A percentile compares a stretch with the other conserved stretches of the same genome.
Conservation (phyloP, 1,140 invertebrate species). For the Nephila pilipes region DNA sequence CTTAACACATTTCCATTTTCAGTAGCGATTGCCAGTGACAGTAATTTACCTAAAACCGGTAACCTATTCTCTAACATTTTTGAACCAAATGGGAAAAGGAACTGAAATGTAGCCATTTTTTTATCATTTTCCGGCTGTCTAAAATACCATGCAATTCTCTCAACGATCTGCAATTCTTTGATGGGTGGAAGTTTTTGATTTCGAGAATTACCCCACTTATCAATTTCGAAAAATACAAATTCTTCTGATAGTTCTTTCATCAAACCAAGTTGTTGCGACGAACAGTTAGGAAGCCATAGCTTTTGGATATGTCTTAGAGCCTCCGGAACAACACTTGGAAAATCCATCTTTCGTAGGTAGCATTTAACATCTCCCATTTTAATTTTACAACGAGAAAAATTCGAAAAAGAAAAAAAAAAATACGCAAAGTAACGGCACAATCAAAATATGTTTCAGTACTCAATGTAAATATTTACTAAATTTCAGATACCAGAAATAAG, state of each 20-base stretch:
- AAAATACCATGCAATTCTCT: conserved; percentile 69
- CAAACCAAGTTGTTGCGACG: conserved; percentile 66
- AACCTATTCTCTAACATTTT: conserved; percentile 61
- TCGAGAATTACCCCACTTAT: conserved; percentile 69
- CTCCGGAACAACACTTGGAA: conserved; percentile 69
- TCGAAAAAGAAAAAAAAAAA: not conserved
- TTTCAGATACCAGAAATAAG: not conserved
- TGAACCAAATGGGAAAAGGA: conserved; percentile 70
- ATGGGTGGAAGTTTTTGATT: conserved; percentile 72
- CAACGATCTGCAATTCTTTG: conserved; percentile 69
- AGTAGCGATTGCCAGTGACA: conserved; percentile 70
- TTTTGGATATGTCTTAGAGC: conserved; percentile 71
- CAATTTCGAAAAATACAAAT: conserved; percentile 74
- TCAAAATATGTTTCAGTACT: no score
- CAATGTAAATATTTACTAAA: not conserved
- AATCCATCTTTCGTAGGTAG: conserved; percentile 73
- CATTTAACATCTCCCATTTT: conserved; percentile 73
- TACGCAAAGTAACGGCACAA: no score
- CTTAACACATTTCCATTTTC: conserved; percentile 71
- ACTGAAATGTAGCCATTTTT: conserved; percentile 74
- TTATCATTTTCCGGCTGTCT: conserved; percentile 58
- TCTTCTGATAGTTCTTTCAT: conserved; percentile 74
- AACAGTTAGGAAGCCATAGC: conserved; percentile 66
- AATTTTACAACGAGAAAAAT: not conserved
- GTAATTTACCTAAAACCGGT: conserved; percentile 63